Conservation (phyloP, 2,113 vertebrate species). For the Scartelaos histophorus region DNA sequence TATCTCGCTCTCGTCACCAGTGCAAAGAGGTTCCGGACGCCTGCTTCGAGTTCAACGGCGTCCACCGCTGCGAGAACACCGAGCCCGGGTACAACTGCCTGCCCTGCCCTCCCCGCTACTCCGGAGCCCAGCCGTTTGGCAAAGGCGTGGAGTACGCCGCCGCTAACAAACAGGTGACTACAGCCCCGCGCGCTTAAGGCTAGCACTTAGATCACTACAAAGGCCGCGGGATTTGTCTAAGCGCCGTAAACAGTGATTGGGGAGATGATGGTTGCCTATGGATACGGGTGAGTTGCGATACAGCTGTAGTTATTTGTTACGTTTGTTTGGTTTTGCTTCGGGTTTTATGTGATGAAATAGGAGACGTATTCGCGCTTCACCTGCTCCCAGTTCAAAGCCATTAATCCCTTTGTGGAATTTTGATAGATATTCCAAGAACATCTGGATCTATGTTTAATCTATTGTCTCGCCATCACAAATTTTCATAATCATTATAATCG, state of each 20-base stretch:
- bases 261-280: not conserved
- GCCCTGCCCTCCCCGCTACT: slow-evolving; percentile 91
- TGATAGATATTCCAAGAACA: not conserved
- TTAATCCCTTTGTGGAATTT: not conserved
- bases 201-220: slow-evolving; percentile 1
- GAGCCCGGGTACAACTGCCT: slow-evolving; percentile 95
- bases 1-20: slow-evolving; percentile 66
- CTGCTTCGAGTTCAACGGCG: slow-evolving; percentile 90
- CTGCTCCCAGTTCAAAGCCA: not conserved
- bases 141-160: slow-evolving; percentile 86
- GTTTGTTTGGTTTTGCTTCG: not conserved
- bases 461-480: not conserved
- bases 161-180: slow-evolving; percentile 88
- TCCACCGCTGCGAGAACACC: slow-evolving; percentile 93
- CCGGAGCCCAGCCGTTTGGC: slow-evolving; percentile 90
- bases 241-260: not conserved
- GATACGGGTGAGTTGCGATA: not conserved
- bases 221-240: not conserved
- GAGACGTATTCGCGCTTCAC: not conserved
- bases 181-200: slow-evolving; percentile 5
- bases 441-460: not conserved
- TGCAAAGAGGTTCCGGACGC: slow-evolving; percentile 91
- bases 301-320: not conserved
- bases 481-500: not conserved
- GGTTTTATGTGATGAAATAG: not conserved